These are phyloP conservation scores for Heterohyrax brucei DNA, from an alignment of 2,797 vertebrate genomes.

Conservation along the genomic window DNA sequence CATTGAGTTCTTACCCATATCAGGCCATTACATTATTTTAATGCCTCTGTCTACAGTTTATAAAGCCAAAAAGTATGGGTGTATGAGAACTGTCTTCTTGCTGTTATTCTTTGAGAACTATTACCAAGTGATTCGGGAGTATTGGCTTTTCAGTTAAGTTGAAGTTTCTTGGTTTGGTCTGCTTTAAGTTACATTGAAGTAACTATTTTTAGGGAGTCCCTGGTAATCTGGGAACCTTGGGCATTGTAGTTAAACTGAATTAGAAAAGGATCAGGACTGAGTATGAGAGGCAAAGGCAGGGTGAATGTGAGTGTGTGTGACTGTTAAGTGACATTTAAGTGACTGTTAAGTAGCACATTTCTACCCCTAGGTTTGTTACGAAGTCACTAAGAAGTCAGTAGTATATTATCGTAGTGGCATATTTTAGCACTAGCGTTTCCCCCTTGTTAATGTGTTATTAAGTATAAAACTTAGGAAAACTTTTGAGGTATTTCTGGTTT, in stretches of 20 bases:
- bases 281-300: neutral
- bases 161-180: neutral
- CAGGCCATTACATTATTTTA: constrained; percentile 35
- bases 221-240: neutral
- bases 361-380: neutral
- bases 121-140: constrained; percentile 38
- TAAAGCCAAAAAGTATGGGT: constrained; percentile 35
- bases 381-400: neutral
- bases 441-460: neutral
- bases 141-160: neutral
- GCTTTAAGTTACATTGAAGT: constrained; percentile 7
- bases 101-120: constrained; percentile 4
- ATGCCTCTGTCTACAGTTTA: neutral
- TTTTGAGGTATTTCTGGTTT: constrained; percentile 31
- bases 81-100: neutral
- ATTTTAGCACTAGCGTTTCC: neutral
- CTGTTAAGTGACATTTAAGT: neutral
- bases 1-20: neutral
- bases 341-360: neutral
- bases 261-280: neutral
- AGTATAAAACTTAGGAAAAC: constrained; percentile 6
- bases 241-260: neutral
- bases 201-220: constrained; percentile 1
- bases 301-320: neutral
- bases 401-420: neutral